Evolutionary conservation across 1,140 invertebrate genomes (phyloP), one percentile per base, ranked within the genome.

Genomic region (Centruroides sculpturatus): DNA sequence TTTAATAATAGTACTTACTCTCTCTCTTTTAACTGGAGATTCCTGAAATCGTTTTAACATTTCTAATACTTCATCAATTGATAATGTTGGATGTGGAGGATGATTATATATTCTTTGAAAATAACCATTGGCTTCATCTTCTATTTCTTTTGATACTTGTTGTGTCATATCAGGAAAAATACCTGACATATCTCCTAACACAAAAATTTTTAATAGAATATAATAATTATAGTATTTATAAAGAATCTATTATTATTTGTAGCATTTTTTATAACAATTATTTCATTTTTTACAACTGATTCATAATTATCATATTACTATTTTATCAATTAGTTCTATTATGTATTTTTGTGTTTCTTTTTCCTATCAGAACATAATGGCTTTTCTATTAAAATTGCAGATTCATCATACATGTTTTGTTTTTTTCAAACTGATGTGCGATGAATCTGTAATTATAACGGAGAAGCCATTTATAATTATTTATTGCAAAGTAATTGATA

Each of bases 51-150:
- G 51, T 35, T 96, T 96, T 35, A 98, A 74, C 85, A 97, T 92
- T 54, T 94, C 90, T 1, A 94, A 74, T 1, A 94, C 89, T 75
- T 95, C 89, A 67, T 93, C 88, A 59, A 92, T 94, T 0, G 89
- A 88, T 50, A 95, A 76, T 3, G 88, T 92, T 0, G 90, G 89
- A 76, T 92, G 86, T 1, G 92, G 90, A 6, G 92, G 89, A 77
- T 95, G 92, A 75, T 96, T 98, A 76, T 98, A 98, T 68, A 99
- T 98, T 62, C 91, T 81, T 72, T 98, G 92, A 72, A 99, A 98
- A 70, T 97, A 98, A 49, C 90, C 86, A 72, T 98, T 98, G 0
- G 94, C 94, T 77, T 98, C 94, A 73, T 98, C 93, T 75, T 98
- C 94, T 12, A 98, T 89, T 70, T 98, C 94, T 73, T 95, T 94